Base-by-base conservation (phyloP, 2,113 vertebrate genomes). In the Gnathonemus longibarbis region DNA sequence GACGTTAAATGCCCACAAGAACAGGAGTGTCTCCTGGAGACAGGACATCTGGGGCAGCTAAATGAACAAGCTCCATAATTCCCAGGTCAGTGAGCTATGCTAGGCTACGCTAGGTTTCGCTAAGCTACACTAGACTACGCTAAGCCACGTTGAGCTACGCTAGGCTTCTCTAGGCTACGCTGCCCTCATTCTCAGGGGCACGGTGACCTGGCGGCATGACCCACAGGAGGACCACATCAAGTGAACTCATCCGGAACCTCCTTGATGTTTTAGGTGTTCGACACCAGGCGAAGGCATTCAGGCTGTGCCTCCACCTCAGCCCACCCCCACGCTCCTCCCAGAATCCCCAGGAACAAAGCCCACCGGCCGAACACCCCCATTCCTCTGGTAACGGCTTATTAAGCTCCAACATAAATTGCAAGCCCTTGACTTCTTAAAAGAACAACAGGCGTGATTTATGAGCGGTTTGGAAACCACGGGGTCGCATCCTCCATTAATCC, bases 361-460 rank as follows among this genome's bases (percentile, higher is more conserved):
- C 96, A 95, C 95, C 95, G 97, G 96, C 94, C 93, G 95, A 97
- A 96, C 96, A 95, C 96, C 95, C 96, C 95, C 91, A 95, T 91
- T 95, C 96, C 96, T 95, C 95, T 95, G 95, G 96, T 95, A 96
- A 96, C 95, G 95, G 95, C 94, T 95, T 95, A 95, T 92, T 90
- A 88, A 90, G 66, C 66, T 91, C 94, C 95, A 96, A 95, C 96
- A 97, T 97, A 96, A 97, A 97, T 96, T 96, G 96, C 90, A 91
- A 70, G 93, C 92, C 93, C 95, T 93, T 96, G 96, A 96, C 96
- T 46, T 95, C 96, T 96, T 96, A 97, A 97, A 97, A 96, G 96
- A 96, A 92, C 94, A 94, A 92, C 94, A 94, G 92, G 87, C 90
- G 49, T 96, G 96, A 97, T 96, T 97, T 97, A 97, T 96, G 94